Evolutionary conservation across 2,888 invertebrate species (phyloP).

Genomic region (Anoplius nigerrimus): DNA sequence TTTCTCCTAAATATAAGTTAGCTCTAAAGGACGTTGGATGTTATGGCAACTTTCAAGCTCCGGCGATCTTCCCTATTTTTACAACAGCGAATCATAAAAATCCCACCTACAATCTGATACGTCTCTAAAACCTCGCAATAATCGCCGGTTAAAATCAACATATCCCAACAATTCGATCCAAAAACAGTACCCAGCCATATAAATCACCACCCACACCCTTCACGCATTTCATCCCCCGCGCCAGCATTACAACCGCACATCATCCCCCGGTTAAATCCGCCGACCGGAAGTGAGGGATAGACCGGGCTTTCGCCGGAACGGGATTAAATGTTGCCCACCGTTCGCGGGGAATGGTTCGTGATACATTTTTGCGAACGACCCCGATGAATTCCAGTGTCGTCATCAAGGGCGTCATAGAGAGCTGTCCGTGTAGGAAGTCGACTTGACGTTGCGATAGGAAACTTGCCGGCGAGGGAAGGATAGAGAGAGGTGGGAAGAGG

Average conservation of each 20-base stretch:
- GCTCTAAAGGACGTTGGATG: too few relatives aligned
- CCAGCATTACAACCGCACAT: conserved; percentile 1
- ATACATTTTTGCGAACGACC: conserved; percentile 29
- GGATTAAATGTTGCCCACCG: conserved; percentile 22
- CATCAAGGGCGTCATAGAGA: conserved; percentile 9
- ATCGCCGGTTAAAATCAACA: too few relatives aligned
- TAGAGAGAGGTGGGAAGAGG: conserved; percentile 7
- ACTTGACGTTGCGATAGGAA: too few relatives aligned
- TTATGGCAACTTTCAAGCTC: not conserved
- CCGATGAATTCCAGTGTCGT: conserved; percentile 26
- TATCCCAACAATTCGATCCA: too few relatives aligned
- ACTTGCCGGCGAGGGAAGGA: too few relatives aligned
- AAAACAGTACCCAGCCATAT: too few relatives aligned
- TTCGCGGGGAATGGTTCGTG: not conserved
- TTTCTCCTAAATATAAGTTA: too few relatives aligned
- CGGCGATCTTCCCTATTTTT: conserved; percentile 8
- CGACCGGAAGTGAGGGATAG: not conserved
- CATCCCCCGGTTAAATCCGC: not conserved
- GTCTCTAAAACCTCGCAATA: too few relatives aligned
- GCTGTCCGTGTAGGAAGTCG: not conserved
- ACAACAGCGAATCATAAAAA: too few relatives aligned
- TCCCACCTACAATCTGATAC: too few relatives aligned
- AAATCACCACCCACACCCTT: conserved; percentile 2
- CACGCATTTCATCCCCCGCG: not conserved
- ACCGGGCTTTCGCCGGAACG: conserved; percentile 15